Evolutionary conservation across 2,888 invertebrate species (phyloP), one percentile per base, ranked within the genome.

Genomic region (Maniola hyperantus): DNA sequence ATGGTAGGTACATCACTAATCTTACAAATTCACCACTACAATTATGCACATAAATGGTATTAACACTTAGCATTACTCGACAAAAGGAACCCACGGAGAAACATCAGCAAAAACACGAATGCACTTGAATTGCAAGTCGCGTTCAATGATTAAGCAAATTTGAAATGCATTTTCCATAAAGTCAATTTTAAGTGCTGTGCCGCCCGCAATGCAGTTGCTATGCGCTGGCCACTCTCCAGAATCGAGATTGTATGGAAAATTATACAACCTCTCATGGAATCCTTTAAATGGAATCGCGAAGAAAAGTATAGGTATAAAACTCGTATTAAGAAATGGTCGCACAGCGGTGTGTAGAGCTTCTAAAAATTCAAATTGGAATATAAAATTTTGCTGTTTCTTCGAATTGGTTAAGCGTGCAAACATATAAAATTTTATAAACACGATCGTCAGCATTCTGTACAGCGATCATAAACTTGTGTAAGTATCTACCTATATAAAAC

Each of bases 241-340:
- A 84, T 79, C 77, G 72, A 87, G 83, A 89, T 89, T 88, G 86
- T 85, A 82, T 83, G 80, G 79, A 81, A 85, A 88, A 87, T 88
- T 86, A 83, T 83, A 79, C 77, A 76, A 76, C 76, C 82, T 80
- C 86, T 80, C 79, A 78, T 79, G 79, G 83, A 82, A 82, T 77
- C 78, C 79, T 76, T 68, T 71, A 71, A 74, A 73, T 72, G 68
- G 66, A 64, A 73, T 70, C 61, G 67, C 68, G 53, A 66, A 57
- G 65, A 64, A 67, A 70, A 60, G 68, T 65, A 66, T 64, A 70
- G 61, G 66, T 69, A 71, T 72, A 65, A 71, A 68, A 69, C 34
- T 60, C 65, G 64, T 67, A 71, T 71, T 68, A 68, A 63, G 70
- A 60, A 66, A 67, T 44, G 63, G 65, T 64, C 64, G 66, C n/a